Evolutionary conservation across 2,888 invertebrate species (phyloP), one percentile per base, ranked within the genome.

Genomic region (Tetramorium bicarinatum): DNA sequence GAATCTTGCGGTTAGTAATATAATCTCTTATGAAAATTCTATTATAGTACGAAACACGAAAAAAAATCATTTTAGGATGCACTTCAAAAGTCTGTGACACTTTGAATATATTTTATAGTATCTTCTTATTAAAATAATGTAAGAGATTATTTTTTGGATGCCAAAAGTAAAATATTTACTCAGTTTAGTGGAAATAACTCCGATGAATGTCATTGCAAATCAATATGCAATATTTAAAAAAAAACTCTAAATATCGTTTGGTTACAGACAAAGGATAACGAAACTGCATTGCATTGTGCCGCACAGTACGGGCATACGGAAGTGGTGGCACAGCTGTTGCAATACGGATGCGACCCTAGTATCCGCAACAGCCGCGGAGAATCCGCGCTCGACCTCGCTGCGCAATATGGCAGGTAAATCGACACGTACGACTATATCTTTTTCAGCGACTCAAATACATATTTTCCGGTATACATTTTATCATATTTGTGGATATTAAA

Each of bases 311-410:
- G 99, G 9, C 98, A 98, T 95, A 97, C 97, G 76, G 97, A 97
- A 79, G 98, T 98, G 69, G 97, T 99, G 76, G 96, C 97, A 66
- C 96, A 98, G 92, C 96, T 99, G 90, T 95, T 99, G 90, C 97
- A 97, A 91, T 97, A 97, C 93, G 97, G 97, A 86, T 98, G 98
- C 91, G 98, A 99, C 95, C 98, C 99, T 64, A 97, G 97, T 90
- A 97, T 98, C 93, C 96, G 97, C 90, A 99, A 99, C 95, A 96
- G 96, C 90, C 97, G 97, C 85, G 98, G 98, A 77, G 99, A 99
- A 95, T 98, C 98, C 52, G 98, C 99, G 0, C 95, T 99, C 92
- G 99, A 99, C 95, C 96, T 99, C 85, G 99, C 99, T 11, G 98
- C 99, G 76, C 98, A 99, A 95, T 98, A 98, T 95, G 98, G 98